Base-by-base conservation (phyloP, 1,140 invertebrate species). In the Papilio machaon region DNA sequence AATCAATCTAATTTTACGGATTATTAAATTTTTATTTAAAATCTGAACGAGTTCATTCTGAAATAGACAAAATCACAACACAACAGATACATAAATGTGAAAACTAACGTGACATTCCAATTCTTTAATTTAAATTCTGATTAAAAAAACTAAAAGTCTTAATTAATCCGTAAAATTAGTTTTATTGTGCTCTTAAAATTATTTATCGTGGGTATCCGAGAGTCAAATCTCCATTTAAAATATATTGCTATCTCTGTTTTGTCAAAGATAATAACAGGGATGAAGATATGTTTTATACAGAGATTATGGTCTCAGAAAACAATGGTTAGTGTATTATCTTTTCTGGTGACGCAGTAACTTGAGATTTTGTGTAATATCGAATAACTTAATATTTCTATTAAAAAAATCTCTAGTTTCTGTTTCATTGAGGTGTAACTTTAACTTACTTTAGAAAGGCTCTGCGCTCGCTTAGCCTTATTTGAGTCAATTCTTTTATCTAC, bases 401-500 rank as follows among this genome's bases (percentile, higher is more conserved):
- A 35, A 67, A 64, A 64, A 67, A 35, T 70, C 64, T 70, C 13
- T 3, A 35, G 64, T 70, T 35, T 15, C 64, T 15, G 64, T 30
- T 30, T 70, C 30, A 38, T 13, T 70, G 2, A 35, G 64, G n/a
- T 70, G 23, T 70, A 70, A 70, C 30, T 64, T 10, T 70, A 70
- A 70, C 64, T 64, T 82, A 82, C 11, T 75, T 80, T 80, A 82
- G 52, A 82, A 73, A 81, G 80, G 75, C 49, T 23, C 80, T 77
- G 58, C 73, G 73, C 64, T 83, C 73, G 80, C 82, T 82, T 84
- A 79, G 80, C 82, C 80, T 73, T 83, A 85, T 89, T 85, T 86
- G 86, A 90, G 91, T 92, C 91, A 92, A 92, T 92, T 92, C 85
- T 82, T 90, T 91, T 91, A 90, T 75, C 82, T 87, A 87, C 85